A percentile compares a stretch with the other conserved stretches of the same genome.
Conservation (phyloP, 1,140 invertebrate genomes). For the Lanistes nyassanus region DNA sequence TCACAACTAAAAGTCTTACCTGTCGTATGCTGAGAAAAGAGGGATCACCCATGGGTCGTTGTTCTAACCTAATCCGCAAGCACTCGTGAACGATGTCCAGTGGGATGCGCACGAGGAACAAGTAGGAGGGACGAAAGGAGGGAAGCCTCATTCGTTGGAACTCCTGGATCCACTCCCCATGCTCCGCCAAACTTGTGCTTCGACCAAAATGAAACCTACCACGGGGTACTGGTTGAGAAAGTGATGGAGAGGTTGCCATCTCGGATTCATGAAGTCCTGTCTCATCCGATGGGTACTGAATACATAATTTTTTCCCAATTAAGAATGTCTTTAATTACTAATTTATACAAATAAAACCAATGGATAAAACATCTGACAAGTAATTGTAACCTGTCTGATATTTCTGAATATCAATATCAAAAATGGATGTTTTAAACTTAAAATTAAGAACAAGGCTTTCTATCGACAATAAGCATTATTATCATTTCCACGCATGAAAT, state of each 20-base stretch:
- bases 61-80: conserved; percentile 83
- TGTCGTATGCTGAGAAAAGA: conserved; percentile 86
- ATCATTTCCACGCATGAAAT: no score
- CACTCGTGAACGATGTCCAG: conserved; percentile 91
- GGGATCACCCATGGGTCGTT: conserved; percentile 79
- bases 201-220: conserved; percentile 29
- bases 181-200: conserved; percentile 62
- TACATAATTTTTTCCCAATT: conserved; percentile 11
- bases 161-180: conserved; percentile 83
- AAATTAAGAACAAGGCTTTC: no score
- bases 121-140: conserved; percentile 81
- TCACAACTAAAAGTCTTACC: conserved; percentile 41
- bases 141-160: conserved; percentile 80
- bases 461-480: not conserved
- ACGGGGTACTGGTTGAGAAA: conserved; percentile 30
- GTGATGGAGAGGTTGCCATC: conserved; percentile 44
- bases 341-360: no score
- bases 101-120: conserved; percentile 82
- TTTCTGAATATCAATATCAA: no score
- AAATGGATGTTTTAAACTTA: no score
- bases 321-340: not conserved
- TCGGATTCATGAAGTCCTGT: conserved; percentile 23
- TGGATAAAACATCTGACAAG: no score
- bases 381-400: no score
- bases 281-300: conserved; percentile 36